Evolutionary conservation across 92 coral and sea anemone genomes (phyloP).

Genomic region (Muricea muricata): DNA sequence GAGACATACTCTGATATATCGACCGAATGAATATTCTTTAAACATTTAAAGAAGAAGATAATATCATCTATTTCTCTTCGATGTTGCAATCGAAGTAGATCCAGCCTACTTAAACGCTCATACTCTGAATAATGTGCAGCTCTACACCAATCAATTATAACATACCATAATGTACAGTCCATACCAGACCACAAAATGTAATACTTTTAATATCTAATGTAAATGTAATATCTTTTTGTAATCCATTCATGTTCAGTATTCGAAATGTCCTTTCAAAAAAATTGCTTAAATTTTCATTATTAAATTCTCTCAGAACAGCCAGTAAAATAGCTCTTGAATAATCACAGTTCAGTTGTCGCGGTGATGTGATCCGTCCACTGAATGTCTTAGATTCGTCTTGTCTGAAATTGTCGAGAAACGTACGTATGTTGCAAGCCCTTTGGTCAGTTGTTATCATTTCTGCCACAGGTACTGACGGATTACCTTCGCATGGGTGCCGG

Average conservation of each 20-base stretch:
- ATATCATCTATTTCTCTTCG: no score
- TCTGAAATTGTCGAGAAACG: constrained; percentile 36
- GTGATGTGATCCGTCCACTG: constrained; percentile 16
- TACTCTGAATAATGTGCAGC: no score
- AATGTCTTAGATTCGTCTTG: constrained; percentile 40
- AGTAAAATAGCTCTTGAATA: constrained; percentile 42
- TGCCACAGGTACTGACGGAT: constrained; percentile 58
- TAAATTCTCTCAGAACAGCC: constrained; percentile 46
- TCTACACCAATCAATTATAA: no score
- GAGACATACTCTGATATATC: no score
- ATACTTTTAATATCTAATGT: no score
- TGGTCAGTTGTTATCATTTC: constrained; percentile 64
- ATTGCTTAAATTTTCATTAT: constrained; percentile 35
- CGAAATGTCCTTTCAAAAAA: constrained; percentile 47
- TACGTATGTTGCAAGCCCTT: constrained; percentile 4
- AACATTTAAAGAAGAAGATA: no score
- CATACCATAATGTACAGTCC: no score
- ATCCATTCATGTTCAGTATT: background rate
- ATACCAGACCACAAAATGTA: no score
- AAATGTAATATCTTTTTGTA: background rate
- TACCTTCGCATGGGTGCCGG: constrained; percentile 38
- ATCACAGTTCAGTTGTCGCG: constrained; percentile 48
- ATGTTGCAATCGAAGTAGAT: no score
- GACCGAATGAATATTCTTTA: no score
- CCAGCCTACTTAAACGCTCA: no score